A percentile compares a stretch with the other conserved stretches of the same genome.
These are phyloP conservation scores for Lanius ludovicianus DNA, from an alignment of 2,113 vertebrate genomes.

Conservation along the genomic window DNA sequence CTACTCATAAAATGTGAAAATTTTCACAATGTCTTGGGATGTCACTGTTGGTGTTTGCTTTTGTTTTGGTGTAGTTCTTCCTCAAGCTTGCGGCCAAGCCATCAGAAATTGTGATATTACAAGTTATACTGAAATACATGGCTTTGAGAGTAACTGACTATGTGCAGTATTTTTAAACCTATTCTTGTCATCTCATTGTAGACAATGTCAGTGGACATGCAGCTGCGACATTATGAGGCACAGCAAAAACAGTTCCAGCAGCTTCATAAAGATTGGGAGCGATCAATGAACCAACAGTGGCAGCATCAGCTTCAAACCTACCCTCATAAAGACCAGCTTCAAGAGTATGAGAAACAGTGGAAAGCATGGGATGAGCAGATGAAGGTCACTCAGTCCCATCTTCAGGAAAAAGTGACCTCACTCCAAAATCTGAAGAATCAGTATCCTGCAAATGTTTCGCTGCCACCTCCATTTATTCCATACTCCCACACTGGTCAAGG, in stretches of 20 bases:
- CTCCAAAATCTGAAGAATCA: constrained; percentile 87
- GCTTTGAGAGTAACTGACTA: neutral
- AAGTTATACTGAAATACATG: neutral
- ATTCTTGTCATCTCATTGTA: constrained; percentile 60
- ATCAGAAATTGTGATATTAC: neutral
- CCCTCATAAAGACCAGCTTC: constrained; percentile 95
- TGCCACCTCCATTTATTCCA: constrained; percentile 81
- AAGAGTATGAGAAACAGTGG: constrained; percentile 95
- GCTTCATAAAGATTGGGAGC: constrained; percentile 91
- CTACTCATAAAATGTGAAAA: neutral
- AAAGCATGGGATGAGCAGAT: constrained; percentile 97
- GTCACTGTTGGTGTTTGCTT: neutral
- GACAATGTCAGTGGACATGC: constrained; percentile 90
- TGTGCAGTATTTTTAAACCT: neutral
- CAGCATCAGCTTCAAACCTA: constrained; percentile 92
- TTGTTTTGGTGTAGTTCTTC: neutral
- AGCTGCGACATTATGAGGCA: constrained; percentile 88
- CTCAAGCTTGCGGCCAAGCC: neutral
- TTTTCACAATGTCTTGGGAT: neutral
- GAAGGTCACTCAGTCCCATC: constrained; percentile 88
- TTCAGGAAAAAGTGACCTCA: constrained; percentile 87
- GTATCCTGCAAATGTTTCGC: constrained; percentile 78
- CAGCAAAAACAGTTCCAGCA: constrained; percentile 91
- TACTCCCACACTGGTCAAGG: constrained; percentile 73
- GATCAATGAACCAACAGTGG: constrained; percentile 85